Evolutionary conservation across 37 sponge, comb jelly and placozoan species (phyloP), one percentile per base, ranked within the genome.

Genomic region (Tethya wilhelma): DNA sequence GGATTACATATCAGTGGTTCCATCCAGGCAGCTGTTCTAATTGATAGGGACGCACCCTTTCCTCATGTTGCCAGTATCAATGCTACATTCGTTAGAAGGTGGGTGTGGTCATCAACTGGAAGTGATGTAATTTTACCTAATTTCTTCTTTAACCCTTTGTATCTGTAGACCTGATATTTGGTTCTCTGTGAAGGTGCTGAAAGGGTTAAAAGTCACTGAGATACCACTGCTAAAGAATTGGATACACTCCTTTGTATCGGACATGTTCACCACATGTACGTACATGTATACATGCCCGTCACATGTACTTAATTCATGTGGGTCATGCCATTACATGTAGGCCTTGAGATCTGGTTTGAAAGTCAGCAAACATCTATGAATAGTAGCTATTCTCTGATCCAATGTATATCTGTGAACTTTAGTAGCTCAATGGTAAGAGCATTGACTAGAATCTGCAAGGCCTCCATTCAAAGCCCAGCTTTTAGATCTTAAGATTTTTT

Each of bases 141-240:
- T 49, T 49, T 17, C 9, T 49, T 17, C 55, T 49, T 9, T 49
- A 17, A 49, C 25, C n/a, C 28, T 42, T 60, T 39, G 3, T 32
- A 20, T 32, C 2, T 55, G 20, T 32, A 88, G 89, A 33, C 83
- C 89, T 19, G 83, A 88, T 38, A 34, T 88, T 8, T 88, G 89
- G 89, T 82, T 77, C 57, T 66, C 71, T 2, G 65, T 88, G 42
- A 58, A 63, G 28, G 83, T 88, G 39, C 38, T 81, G 41, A 88
- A 82, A 58, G 89, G 78, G 19, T 49, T 88, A 34, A 76, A 42
- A 37, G 72, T 88, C 40, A 88, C 78, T 12, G 71, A 88, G 38
- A 77, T 88, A 8, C 89, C 89, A 28, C 22, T 88, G 0, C 70
- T 88, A 14, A 81, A 82, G 57, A 82, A 39, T 56, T 81, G 75